Percentiles rank a stretch among this genome's conserved stretches.
phyloP scores from a whole-genome alignment of 2,888 invertebrate species.

The Invenusta paracnida region DNA sequence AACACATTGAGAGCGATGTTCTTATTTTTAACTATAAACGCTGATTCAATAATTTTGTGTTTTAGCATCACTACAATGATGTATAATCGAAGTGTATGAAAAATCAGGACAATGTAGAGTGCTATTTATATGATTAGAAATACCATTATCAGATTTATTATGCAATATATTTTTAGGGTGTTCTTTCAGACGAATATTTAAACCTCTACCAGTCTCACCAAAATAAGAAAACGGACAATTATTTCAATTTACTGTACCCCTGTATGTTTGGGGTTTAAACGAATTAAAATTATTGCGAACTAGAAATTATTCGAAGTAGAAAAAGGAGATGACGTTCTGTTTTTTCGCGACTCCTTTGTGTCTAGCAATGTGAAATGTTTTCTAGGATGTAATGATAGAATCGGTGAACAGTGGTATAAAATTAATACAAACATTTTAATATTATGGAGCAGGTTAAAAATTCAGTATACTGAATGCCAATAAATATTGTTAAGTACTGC shows the following conservation, averaged over 20 bases:
- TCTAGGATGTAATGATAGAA: too few species aligned
- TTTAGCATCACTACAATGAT: not conserved
- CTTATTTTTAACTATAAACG: too few species aligned
- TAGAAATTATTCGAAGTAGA: too few species aligned
- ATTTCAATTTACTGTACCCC: not conserved
- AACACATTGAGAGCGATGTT: not conserved
- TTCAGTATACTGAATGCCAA: not conserved
- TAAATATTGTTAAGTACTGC: too few species aligned
- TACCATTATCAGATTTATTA: not conserved
- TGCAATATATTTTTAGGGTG: not conserved
- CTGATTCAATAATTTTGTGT: too few species aligned
- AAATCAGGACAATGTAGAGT: not conserved
- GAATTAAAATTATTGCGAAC: too few species aligned
- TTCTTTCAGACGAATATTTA: not conserved
- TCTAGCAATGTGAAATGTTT: too few species aligned
- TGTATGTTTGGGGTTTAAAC: not conserved
- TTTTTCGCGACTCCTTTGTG: too few species aligned
- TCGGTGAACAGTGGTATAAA: too few species aligned
- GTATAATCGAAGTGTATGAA: not conserved
- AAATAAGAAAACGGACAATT: not conserved
- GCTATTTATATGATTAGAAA: not conserved
- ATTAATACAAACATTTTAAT: not conserved
- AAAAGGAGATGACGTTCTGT: too few species aligned
- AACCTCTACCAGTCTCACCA: not conserved
- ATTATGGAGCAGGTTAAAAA: not conserved